Percentiles rank a stretch among this genome's conserved stretches.
phyloP scores from a whole-genome alignment of 2,113 vertebrate genomes.

The Chloropsis hardwickii region DNA sequence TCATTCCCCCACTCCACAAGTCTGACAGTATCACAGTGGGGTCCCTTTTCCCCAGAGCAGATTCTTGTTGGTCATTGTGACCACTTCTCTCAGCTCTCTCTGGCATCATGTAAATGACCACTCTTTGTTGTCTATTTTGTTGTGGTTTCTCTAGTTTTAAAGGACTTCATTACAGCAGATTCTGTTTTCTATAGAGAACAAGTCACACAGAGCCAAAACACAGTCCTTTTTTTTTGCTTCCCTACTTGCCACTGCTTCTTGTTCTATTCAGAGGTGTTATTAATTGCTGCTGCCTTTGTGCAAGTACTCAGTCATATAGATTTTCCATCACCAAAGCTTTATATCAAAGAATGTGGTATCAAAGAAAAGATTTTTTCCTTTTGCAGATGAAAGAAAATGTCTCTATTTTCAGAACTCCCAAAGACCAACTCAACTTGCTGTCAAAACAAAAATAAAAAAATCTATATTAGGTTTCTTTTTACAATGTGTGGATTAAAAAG shows the following conservation, averaged over 20 bases:
- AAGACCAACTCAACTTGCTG: not conserved
- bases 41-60: not conserved
- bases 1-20: not conserved
- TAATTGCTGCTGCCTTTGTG: not conserved
- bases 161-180: not conserved
- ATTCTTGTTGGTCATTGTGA: accelerated
- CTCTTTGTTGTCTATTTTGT: not conserved
- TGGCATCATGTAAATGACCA: not conserved
- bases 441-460: not conserved
- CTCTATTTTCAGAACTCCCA: conserved; percentile 21
- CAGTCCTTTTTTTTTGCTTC: not conserved
- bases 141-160: not conserved
- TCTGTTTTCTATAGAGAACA: not conserved
- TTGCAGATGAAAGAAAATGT: not conserved
- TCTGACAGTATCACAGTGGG: not conserved
- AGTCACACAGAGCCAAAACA: not conserved
- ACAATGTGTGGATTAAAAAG: not conserved
- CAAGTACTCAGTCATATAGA: not conserved
- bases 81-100: not conserved
- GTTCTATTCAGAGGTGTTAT: not conserved
- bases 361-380: not conserved
- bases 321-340: conserved; percentile 25
- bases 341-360: not conserved
- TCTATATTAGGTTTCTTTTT: not conserved
- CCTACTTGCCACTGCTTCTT: not conserved